These are phyloP conservation scores for Trachythela sp. DNA, from an alignment of 64 coral and sea anemone species.

Conservation along the genomic window DNA sequence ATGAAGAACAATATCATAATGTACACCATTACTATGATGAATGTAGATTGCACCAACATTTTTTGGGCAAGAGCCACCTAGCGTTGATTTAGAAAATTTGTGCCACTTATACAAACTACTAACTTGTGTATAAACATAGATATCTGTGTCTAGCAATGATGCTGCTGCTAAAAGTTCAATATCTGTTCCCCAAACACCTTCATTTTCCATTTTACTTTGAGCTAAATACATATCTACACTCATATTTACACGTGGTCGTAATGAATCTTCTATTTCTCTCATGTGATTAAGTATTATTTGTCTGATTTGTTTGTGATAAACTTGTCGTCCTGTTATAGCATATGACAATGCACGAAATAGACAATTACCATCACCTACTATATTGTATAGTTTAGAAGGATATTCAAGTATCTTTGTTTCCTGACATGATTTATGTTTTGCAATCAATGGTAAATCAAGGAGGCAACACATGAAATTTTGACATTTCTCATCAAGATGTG, in stretches of 20 bases:
- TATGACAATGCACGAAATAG: background rate
- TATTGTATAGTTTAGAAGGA: background rate
- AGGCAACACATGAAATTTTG: background rate
- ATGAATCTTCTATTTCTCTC: background rate
- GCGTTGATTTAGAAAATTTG: background rate
- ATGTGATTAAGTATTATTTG: background rate
- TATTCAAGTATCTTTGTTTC: background rate
- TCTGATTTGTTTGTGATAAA: background rate
- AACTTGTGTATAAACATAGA: background rate
- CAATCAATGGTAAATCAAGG: background rate
- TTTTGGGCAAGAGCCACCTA: background rate
- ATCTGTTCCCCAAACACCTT: background rate
- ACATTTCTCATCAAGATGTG: background rate
- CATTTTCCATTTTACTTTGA: background rate
- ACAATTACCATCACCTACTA: background rate
- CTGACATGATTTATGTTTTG: background rate
- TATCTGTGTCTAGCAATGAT: background rate
- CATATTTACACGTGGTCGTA: background rate
- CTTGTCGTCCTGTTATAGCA: background rate
- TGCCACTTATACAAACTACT: background rate
- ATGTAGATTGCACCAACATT: background rate
- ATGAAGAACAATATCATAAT: background rate
- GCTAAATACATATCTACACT: conserved; percentile 1
- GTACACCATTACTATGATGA: background rate
- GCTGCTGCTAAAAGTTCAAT: background rate